Percentiles rank a stretch among this genome's conserved stretches.
Evolutionary conservation across 2,113 vertebrate species (phyloP).

Genomic region (Dascyllus trimaculatus): DNA sequence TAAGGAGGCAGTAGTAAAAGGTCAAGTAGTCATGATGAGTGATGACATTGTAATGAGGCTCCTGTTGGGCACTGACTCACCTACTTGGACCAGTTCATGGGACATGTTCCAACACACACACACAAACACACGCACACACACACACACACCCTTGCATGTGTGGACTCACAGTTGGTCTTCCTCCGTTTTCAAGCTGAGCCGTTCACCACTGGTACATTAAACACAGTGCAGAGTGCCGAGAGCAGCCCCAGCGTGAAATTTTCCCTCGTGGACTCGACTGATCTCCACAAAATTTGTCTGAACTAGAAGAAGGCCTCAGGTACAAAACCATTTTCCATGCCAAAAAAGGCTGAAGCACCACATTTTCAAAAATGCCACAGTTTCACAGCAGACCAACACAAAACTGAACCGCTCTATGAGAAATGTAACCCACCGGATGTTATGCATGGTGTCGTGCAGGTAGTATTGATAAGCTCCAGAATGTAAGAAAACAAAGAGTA

Average conservation of each 20-base stretch:
- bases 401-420: neutral
- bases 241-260: constrained; percentile 25
- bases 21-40: constrained; percentile 23
- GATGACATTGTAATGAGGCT: constrained; percentile 32
- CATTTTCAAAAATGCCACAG: neutral
- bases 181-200: constrained; percentile 43
- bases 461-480: neutral
- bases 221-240: constrained; percentile 15
- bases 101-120: neutral
- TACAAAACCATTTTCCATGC: neutral
- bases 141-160: too few relatives aligned
- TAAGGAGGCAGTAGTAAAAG: constrained; percentile 3
- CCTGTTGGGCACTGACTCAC: constrained; percentile 21
- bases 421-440: neutral
- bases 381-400: constrained; percentile 3
- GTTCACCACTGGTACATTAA: constrained; percentile 37
- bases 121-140: too few relatives aligned
- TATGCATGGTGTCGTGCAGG: neutral
- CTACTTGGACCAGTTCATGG: constrained; percentile 15
- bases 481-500: neutral
- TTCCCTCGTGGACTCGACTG: constrained; percentile 5
- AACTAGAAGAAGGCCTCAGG: neutral
- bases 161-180: constrained; percentile 13
- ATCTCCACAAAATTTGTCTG: constrained; percentile 18
- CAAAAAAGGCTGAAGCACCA: neutral